These are phyloP conservation scores for Limanda limanda DNA, from an alignment of 2,113 vertebrate genomes.

Conservation along the genomic window DNA sequence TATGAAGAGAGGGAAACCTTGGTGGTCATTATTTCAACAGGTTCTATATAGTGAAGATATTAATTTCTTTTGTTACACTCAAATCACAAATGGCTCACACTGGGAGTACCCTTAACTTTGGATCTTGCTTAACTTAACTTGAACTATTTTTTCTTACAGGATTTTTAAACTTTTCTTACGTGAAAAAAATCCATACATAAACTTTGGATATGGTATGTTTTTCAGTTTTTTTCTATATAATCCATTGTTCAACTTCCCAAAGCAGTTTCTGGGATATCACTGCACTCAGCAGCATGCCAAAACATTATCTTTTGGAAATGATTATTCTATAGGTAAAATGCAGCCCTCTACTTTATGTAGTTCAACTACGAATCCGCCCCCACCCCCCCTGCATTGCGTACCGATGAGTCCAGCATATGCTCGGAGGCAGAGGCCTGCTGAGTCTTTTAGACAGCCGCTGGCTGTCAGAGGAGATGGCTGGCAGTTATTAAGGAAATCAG, in stretches of 20 bases:
- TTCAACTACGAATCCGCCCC: background rate
- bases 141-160: too few species aligned
- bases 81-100: too few species aligned
- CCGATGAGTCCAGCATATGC: conserved; percentile 95
- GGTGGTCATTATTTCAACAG: too few species aligned
- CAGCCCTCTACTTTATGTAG: background rate
- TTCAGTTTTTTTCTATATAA: too few species aligned
- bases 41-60: too few species aligned
- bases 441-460: conserved; percentile 86
- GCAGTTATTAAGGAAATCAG: conserved; percentile 92
- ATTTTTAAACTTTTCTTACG: too few species aligned
- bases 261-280: background rate
- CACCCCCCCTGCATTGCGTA: conserved; percentile 55
- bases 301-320: too few species aligned
- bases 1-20: background rate
- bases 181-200: too few species aligned
- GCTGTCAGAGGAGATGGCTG: conserved; percentile 75
- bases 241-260: background rate
- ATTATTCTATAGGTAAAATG: background rate
- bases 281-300: background rate
- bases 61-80: too few species aligned
- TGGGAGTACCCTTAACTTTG: too few species aligned
- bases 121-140: too few species aligned
- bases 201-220: too few species aligned
- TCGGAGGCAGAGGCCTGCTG: conserved; percentile 86